Evolutionary conservation across 2,113 vertebrate species (phyloP).

Genomic region (Synchiropus splendidus): DNA sequence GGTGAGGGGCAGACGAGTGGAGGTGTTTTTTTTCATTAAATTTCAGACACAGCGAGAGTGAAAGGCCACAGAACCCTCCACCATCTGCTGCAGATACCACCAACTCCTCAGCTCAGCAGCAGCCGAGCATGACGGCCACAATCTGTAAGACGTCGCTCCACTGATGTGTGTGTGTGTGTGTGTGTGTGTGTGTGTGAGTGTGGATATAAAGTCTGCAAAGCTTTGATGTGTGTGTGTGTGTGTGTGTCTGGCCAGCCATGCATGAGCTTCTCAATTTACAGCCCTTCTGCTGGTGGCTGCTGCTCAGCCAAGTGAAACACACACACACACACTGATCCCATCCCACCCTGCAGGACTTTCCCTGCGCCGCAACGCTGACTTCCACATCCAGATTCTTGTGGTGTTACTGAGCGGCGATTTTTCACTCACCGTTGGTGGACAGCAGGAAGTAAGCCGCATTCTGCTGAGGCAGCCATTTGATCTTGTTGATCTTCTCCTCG

Average conservation of each 20-base stretch:
- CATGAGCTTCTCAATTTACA: slow-evolving; percentile 40
- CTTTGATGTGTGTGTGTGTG: slow-evolving; percentile 12
- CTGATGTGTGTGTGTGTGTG: slow-evolving; percentile 29
- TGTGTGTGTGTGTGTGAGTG: slow-evolving; percentile 1
- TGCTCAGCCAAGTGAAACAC: slow-evolving; percentile 29
- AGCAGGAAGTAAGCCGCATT: slow-evolving; percentile 95
- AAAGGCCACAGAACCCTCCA: slow-evolving; percentile 44
- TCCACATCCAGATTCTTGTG: neutral
- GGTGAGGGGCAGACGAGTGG: too few relatives aligned
- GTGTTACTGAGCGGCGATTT: neutral
- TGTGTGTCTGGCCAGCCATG: slow-evolving; percentile 31
- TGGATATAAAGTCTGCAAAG: slow-evolving; percentile 2
- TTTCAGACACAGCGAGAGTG: slow-evolving; percentile 41
- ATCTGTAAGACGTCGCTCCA: slow-evolving; percentile 46
- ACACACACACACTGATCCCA: slow-evolving; percentile 11
- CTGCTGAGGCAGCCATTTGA: slow-evolving; percentile 94
- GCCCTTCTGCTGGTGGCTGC: slow-evolving; percentile 35
- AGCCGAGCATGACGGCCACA: slow-evolving; percentile 55
- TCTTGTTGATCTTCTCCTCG: slow-evolving; percentile 98
- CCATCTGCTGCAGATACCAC: slow-evolving; percentile 57
- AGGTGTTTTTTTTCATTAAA: slow-evolving; percentile 19
- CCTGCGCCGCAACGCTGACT: slow-evolving; percentile 23
- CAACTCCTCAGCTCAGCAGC: slow-evolving; percentile 45
- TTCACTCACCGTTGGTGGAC: slow-evolving; percentile 85
- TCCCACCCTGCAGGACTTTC: too few relatives aligned